Base-by-base conservation (phyloP, 2,113 vertebrate genomes). In the Pyxicephalus adspersus region DNA sequence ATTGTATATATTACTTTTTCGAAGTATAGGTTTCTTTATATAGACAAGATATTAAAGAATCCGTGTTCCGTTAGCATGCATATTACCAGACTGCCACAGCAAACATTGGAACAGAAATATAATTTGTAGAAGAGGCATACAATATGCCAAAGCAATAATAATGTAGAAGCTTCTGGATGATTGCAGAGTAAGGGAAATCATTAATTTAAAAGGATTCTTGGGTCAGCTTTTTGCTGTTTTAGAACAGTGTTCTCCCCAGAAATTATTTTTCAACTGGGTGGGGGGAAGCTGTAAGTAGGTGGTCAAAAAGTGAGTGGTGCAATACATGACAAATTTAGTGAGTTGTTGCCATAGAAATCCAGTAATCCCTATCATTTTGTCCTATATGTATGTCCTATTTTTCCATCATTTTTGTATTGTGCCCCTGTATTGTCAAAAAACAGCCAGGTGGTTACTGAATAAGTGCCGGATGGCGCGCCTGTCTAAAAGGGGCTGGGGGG, bases 101-200 rank as follows among this genome's bases (percentile, higher is more conserved):
- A 61, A 76, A 38, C 57, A 25, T 63, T 22, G 58, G 29, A 45
- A 22, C 22, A 29, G 57, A 31, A 26, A 45, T 22, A 18, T 50
- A 76, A 76, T 76, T 76, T 76, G 64, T 63, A 76, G 31, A n/a
- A 61, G 26, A 1, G 19, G 7, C 57, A 25, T 20, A 25, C 11
- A 23, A 23, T 22, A 63, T 50, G 73, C 58, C 73, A 63, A 29
- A 61, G 31, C 23, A 26, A 63, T 63, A 63, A 50, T n/a, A 76
- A 38, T 26, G 29, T 45, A 61, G 29, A 18, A 50, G 58, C 34
- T 63, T 38, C 31, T n/a, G 57, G 73, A 63, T 50, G 31, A 51
- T 22, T 51, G 22, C 38, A 64, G 16, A 18, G 15, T 51, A 4
- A 45, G 13, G 23, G 20, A 63, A 34, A 25, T 50, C 31, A 38